A percentile compares a stretch with the other conserved stretches of the same genome.
These are phyloP conservation scores for Corvus moneduloides DNA, from an alignment of 2,113 vertebrate genomes.

Conservation along the genomic window DNA sequence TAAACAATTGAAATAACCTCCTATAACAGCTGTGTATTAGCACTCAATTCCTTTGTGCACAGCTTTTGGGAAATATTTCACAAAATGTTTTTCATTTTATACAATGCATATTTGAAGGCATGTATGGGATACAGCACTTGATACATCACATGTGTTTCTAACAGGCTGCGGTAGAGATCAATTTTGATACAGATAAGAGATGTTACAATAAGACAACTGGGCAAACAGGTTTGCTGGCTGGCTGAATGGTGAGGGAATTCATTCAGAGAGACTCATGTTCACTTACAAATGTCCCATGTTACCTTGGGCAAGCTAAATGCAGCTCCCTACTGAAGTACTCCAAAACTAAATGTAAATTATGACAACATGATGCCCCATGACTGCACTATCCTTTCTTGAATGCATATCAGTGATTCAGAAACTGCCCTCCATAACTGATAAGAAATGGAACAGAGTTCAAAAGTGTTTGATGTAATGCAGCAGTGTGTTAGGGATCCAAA, in stretches of 20 bases:
- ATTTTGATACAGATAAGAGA: not conserved
- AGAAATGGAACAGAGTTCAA: not conserved
- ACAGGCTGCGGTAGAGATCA: not conserved
- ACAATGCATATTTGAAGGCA: not conserved
- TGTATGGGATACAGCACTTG: not conserved
- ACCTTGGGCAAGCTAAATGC: not conserved
- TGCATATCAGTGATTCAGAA: not conserved
- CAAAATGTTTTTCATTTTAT: not conserved
- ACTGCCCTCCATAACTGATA: not conserved
- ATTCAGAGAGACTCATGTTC: not conserved
- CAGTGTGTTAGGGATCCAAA: fast-evolving
- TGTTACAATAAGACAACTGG: not conserved
- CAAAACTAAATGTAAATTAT: not conserved
- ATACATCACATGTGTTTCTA: fast-evolving
- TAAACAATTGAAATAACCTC: not conserved
- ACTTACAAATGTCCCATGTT: not conserved
- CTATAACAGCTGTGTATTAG: not conserved
- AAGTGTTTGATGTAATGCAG: not conserved
- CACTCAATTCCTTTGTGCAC: not conserved
- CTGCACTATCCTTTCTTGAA: fast-evolving
- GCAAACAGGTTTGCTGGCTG: not conserved
- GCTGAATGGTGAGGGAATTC: not conserved
- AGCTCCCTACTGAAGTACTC: not conserved
- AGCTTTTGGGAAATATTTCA: not conserved
- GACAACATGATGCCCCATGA: not conserved